Conservation (phyloP, 1,140 invertebrate species). For the Leptopilina clavipes region DNA sequence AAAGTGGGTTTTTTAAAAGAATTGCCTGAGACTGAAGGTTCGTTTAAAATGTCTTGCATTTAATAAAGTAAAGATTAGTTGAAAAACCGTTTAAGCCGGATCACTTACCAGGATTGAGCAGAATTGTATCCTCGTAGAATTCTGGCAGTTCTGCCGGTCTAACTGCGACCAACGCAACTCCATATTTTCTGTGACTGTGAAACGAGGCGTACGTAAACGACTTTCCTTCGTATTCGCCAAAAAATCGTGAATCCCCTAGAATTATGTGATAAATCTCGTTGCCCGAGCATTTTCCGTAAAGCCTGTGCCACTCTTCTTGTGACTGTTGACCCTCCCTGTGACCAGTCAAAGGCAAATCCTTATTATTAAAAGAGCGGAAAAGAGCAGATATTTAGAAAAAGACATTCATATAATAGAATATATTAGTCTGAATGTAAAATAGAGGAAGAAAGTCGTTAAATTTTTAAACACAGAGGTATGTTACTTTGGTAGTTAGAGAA, state of each 20-base stretch:
- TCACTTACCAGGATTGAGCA: slow-evolving; percentile 87
- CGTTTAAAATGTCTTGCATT: no score
- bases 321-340: slow-evolving; percentile 96
- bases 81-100: background rate
- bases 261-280: slow-evolving; percentile 99
- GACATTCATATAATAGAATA: no score
- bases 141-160: slow-evolving; percentile 93
- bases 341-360: slow-evolving; percentile 44
- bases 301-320: slow-evolving; percentile 96
- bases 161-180: slow-evolving; percentile 96
- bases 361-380: no score
- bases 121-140: slow-evolving; percentile 95
- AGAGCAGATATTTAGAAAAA: no score
- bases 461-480: no score
- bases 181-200: slow-evolving; percentile 98
- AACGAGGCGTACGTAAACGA: slow-evolving; percentile 99
- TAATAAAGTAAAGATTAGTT: slow-evolving; percentile 42
- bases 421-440: no score
- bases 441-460: no score
- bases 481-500: no score
- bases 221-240: slow-evolving; percentile 98
- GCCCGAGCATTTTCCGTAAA: slow-evolving; percentile 97
- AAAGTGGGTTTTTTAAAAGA: no score
- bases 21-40: no score
- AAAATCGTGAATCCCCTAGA: slow-evolving; percentile 95